Evolutionary conservation across 1,140 invertebrate species (phyloP).

Genomic region (Lucilia sericata): DNA sequence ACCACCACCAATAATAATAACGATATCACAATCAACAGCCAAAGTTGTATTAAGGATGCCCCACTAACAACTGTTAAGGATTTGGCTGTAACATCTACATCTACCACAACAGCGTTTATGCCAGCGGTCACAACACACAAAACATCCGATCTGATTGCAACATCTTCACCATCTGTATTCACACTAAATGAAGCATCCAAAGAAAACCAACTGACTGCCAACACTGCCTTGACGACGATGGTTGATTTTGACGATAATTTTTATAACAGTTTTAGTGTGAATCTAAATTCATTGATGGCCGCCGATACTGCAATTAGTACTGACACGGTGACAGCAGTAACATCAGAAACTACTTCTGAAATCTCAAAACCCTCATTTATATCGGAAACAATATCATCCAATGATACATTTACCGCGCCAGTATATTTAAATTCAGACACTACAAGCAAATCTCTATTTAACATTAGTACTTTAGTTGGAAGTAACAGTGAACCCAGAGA

Average conservation of each 20-base stretch:
- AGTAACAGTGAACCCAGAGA: not conserved
- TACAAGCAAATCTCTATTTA: not conserved
- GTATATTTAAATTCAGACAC: not conserved
- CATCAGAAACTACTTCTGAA: not conserved
- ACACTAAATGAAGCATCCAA: constrained; percentile 20
- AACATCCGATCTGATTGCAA: not conserved
- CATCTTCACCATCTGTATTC: not conserved
- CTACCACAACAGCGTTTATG: not conserved
- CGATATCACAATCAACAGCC: not conserved
- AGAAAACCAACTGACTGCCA: not conserved
- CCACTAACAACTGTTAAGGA: not conserved
- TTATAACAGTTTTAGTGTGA: constrained; percentile 64
- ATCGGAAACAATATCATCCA: not conserved
- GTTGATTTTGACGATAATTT: constrained; percentile 59
- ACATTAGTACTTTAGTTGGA: not conserved
- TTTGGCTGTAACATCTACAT: not conserved
- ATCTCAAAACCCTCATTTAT: too few species aligned
- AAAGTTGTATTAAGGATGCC: not conserved
- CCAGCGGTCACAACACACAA: not conserved
- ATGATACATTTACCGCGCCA: not conserved
- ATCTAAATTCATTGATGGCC: constrained; percentile 53
- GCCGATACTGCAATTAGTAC: not conserved
- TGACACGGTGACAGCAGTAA: not conserved
- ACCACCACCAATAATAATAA: too few species aligned
- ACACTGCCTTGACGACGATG: not conserved